Base-by-base conservation (phyloP, 1,140 invertebrate species). In the Drosophila pectinifera region DNA sequence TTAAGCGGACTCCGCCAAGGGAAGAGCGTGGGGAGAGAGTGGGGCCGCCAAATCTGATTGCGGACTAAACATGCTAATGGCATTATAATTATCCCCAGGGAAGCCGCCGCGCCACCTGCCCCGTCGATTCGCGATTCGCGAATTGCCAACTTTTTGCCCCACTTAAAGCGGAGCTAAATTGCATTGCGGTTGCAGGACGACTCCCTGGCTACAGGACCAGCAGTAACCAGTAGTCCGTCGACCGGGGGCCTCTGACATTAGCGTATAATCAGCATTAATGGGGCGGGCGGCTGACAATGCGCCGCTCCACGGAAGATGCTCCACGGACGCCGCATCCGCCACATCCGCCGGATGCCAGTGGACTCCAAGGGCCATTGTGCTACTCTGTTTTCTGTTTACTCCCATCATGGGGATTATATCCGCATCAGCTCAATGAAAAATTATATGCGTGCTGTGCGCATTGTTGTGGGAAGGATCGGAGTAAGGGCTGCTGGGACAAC, bases 191-290 rank as follows among this genome's bases (percentile, higher is more conserved):
- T 57, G 51, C 45, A 51, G 36, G 16, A 26, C 46, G 24, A 42
- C 53, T 31, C 20, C 48, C 31, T 31, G 14, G 14, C 45, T 3
- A 18, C 46, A 18, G 46, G 18, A 53, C 28, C 48, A 14, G 48
- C 49, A 53, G 18, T 53, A 36, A 53, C 31, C 39, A 11, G 16
- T 11, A 10, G 58, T 46, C 49, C 28, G 42, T 36, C 26, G 54
- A 49, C 51, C 51, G 51, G 51, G 51, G 72, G 73, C 53, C 67
- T 62, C 57, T 63, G 63, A 78, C 84, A 88, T 84, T 89, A 89
- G 68, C 77, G 80, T 78, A 80, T 89, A 89, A 89, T 89, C 80
- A 89, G 82, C 85, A 89, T 84, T 90, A 89, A 89, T 90, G 84
- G 84, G 80, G 68, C 48, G 48, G 18, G 18, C 1, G 75, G 69